Evolutionary conservation across 2,888 invertebrate species (phyloP), one percentile per base, ranked within the genome.

Genomic region (Trissonchulus latispiculum): DNA sequence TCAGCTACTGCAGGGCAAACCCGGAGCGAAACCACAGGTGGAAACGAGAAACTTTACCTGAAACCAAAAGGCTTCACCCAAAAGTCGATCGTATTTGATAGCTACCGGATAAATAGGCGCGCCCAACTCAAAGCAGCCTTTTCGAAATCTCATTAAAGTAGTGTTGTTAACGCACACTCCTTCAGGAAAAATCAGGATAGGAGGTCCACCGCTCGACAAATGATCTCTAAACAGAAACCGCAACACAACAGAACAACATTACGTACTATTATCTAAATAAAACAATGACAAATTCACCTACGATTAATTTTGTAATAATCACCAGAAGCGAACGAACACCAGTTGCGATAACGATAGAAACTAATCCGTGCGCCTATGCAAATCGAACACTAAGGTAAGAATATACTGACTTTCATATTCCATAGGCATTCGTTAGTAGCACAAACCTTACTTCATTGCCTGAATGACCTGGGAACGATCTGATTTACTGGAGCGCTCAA

Each of bases 51-150:
- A 59, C n/a, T 59, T 59, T 64, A 64, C 66, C n/a, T 64, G 66
- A 29, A 32, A 64, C 18, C 33, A 64, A 64, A 64, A 64, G 15
- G 66, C 32, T n/a, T 64, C 66, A 32, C 66, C 66, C 66, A 64
- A 29, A 32, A 64, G 33, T 31, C 66, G 66, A 35, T 64, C 66
- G 29, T 64, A 64, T 64, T 64, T 64, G 29, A 64, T 64, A 8
- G 66, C 66, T 32, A 64, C 66, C 66, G 66, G 66, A 29, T 64
- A 64, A 18, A 64, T 29, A n/a, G 66, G 66, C 33, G 66, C 66
- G 33, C 66, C 66, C 29, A 64, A 32, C 33, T 64, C 66, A 35
- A 64, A 64, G n/a, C 66, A 32, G 33, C 66, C 66, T 64, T 64
- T 64, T 18, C 66, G 66, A n/a, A 64, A 64, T 8, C 8, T 8